Evolutionary conservation across 37 sponge, comb jelly and placozoan genomes (phyloP), one percentile per base, ranked within the genome.

Genomic region (Chondrilla cf. caribensis): DNA sequence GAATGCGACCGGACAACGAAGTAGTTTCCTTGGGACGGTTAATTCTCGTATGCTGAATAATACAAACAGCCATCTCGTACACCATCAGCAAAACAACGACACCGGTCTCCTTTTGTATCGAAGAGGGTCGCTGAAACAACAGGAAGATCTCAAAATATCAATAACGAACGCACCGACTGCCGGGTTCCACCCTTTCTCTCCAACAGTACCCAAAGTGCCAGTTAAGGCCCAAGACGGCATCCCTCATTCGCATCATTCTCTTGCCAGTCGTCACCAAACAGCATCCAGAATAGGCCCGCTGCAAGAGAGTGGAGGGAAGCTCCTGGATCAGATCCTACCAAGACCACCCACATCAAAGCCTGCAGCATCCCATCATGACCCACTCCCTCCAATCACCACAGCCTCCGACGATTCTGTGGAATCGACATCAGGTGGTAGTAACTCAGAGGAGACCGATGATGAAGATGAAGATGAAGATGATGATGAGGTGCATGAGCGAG

Each of bases 111-210:
- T 73, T 21, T 38, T 73, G 14, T 73, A 40, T 43, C 38, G 43
- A 3, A 38, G 76, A 1, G 43, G 43, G 9, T 37, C 76, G 15
- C 68, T 31, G 68, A 40, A 25, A 15, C 76, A 73, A 11, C 29
- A 21, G 22, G 44, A 73, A 2, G 76, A 73, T 25, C 36, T 73
- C 29, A 73, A 40, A n/a, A 17, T 73, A 22, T 73, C 44, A 0
- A 42, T 42, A n/a, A 73, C 43, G 9, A 37, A 31, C 8, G 76
- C 25, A 3, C 76, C 76, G 1, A 73, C 38, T 8, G 68, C 68
- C 1, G 76, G 76, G 43, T 11, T 73, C 42, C 76, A 73, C 24
- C 76, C 76, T 73, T 73, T 43, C 41, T 17, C 38, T 5, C 76
- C 44, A 31, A n/a, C 76, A 2, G 42, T 73, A 3, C 76, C 76